Evolutionary conservation across 2,113 vertebrate species (phyloP).

Genomic region (Pollimyrus isidori): DNA sequence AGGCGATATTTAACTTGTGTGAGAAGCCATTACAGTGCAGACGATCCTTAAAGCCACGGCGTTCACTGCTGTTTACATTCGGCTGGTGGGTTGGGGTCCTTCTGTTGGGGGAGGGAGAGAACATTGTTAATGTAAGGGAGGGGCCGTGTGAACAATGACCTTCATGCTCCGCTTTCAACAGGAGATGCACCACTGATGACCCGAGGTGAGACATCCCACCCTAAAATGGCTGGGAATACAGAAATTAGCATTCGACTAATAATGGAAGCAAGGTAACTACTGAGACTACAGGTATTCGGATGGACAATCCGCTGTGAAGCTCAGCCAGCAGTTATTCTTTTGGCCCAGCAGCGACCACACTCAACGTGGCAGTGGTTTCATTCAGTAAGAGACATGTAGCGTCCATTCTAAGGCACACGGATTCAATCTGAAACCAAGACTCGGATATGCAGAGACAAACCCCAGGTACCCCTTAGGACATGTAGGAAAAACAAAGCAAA

Average conservation of each 20-base stretch:
- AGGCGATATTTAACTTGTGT: conserved; percentile 95
- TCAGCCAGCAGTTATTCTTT: neutral
- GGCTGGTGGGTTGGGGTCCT: conserved; percentile 87
- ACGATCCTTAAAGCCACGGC: conserved; percentile 76
- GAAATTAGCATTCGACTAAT: neutral
- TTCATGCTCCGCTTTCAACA: neutral
- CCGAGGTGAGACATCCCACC: neutral
- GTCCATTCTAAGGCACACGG: neutral
- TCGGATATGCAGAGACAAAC: neutral
- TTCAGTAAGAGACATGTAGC: neutral
- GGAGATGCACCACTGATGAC: neutral
- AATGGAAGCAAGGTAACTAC: neutral
- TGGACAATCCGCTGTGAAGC: neutral
- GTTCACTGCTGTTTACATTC: conserved; percentile 99
- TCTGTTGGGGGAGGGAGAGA: conserved; percentile 61
- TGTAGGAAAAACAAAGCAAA: neutral
- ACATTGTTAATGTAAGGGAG: neutral
- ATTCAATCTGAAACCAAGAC: neutral
- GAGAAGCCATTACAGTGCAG: conserved; percentile 83
- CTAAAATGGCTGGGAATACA: neutral
- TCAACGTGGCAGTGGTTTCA: neutral
- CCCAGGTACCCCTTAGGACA: neutral
- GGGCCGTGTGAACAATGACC: neutral
- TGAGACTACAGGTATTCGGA: neutral
- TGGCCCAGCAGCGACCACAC: neutral